Conservation (phyloP, 2,113 vertebrate species). For the Menidia beryllina region DNA sequence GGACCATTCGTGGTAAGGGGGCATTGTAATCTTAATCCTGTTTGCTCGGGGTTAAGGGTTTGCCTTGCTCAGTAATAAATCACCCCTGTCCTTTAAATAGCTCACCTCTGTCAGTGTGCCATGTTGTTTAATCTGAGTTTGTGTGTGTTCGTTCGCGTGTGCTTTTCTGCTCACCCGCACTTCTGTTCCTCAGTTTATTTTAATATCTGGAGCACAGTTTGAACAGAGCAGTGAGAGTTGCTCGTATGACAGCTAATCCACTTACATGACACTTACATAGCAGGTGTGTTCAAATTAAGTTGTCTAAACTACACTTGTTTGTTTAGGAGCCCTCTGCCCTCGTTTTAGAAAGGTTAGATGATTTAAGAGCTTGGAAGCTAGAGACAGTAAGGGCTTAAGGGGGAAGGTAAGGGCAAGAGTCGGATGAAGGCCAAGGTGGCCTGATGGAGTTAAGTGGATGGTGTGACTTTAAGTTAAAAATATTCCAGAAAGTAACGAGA, state of each 20-base stretch:
- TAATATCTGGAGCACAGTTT: constrained; percentile 6
- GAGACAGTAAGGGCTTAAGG: constrained; percentile 49
- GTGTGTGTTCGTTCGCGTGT: background rate
- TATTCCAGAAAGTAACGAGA: constrained; percentile 16
- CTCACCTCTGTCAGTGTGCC: constrained; percentile 73
- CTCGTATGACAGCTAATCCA: constrained; percentile 56
- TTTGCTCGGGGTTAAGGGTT: constrained; percentile 83
- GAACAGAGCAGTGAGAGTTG: constrained; percentile 4
- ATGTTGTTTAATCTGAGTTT: constrained; percentile 54
- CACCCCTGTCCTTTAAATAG: constrained; percentile 82
- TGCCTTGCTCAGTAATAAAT: constrained; percentile 78
- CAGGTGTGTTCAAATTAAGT: constrained; percentile 32
- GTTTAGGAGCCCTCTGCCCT: constrained; percentile 75
- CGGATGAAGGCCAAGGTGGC: constrained; percentile 62
- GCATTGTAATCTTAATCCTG: constrained; percentile 83
- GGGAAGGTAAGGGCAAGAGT: constrained; percentile 56
- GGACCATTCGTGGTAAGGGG: constrained; percentile 68
- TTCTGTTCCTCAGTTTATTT: constrained; percentile 11
- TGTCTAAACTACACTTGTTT: constrained; percentile 66
- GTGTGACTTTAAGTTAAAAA: constrained; percentile 16
- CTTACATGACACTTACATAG: constrained; percentile 27
- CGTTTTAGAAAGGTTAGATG: constrained; percentile 56
- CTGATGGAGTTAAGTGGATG: constrained; percentile 56
- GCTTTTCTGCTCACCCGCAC: constrained; percentile 16
- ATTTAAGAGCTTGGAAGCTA: constrained; percentile 58